Evolutionary conservation across 1,140 invertebrate genomes (phyloP).

Genomic region (Temnothorax nylanderi): DNA sequence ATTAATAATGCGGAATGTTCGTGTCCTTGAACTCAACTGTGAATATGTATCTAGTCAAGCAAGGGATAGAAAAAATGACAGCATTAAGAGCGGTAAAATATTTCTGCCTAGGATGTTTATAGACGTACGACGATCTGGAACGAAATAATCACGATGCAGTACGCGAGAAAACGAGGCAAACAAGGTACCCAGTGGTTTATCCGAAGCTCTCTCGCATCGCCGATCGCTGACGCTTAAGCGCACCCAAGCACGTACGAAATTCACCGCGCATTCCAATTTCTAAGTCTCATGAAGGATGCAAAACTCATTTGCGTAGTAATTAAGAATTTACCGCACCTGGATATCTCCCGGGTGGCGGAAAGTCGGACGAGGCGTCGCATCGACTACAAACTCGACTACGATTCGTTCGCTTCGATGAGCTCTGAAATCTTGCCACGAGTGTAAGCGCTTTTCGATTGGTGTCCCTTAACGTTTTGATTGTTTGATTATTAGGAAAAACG

Average conservation of each 20-base stretch:
- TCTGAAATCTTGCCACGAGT: conserved; percentile 6
- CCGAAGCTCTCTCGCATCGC: conserved; percentile 28
- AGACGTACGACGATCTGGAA: conserved; percentile 8
- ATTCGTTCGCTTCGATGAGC: conserved; percentile 19
- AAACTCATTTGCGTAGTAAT: conserved; percentile 73
- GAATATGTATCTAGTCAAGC: background rate
- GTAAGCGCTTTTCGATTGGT: conserved; percentile 25
- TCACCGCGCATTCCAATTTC: conserved; percentile 62
- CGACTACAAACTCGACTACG: conserved; percentile 1
- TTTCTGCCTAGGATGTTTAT: background rate
- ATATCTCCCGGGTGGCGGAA: conserved; percentile 50
- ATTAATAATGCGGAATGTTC: background rate
- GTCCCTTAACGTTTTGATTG: background rate
- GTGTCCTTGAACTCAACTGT: background rate
- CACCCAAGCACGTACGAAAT: conserved; percentile 46
- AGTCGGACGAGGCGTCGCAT: conserved; percentile 40
- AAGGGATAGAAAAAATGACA: background rate
- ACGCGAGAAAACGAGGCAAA: conserved; percentile 17
- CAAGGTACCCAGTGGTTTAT: conserved; percentile 17
- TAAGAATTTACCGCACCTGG: conserved; percentile 66
- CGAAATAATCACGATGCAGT: conserved; percentile 23
- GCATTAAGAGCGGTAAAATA: conserved; percentile 17
- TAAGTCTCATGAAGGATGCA: conserved; percentile 71
- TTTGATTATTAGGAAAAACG: conserved; percentile 12
- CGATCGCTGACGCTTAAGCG: conserved; percentile 48